phyloP scores from a whole-genome alignment of 2,797 vertebrate species.

The Enteromius paludinosus region DNA sequence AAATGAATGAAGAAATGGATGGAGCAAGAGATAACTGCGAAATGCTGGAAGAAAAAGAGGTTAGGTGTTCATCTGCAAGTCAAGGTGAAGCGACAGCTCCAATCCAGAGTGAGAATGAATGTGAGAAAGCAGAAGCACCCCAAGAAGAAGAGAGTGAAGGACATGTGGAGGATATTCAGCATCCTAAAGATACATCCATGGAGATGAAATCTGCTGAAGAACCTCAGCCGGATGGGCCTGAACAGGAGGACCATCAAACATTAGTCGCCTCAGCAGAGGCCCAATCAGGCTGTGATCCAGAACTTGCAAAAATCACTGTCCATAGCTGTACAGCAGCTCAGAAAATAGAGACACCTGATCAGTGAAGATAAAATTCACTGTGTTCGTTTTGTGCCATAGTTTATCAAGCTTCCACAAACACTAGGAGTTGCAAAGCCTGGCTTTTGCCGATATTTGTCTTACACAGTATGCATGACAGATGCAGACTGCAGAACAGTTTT shows the following conservation, averaged over 20 bases:
- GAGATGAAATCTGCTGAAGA: slow-evolving; percentile 36
- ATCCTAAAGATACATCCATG: background rate
- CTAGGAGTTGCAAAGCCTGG: slow-evolving; percentile 46
- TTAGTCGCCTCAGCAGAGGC: slow-evolving; percentile 26
- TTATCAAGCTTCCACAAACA: slow-evolving; percentile 54
- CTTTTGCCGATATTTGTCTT: slow-evolving; percentile 28
- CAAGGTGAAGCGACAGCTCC: slow-evolving; percentile 55
- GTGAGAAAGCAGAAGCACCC: slow-evolving; percentile 18
- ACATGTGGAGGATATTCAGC: slow-evolving; percentile 1
- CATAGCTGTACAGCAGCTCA: slow-evolving; percentile 37
- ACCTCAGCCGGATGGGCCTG: slow-evolving; percentile 21
- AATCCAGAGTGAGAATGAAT: slow-evolving; percentile 72
- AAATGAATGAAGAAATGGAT: slow-evolving; percentile 65
- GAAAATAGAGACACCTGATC: slow-evolving; percentile 26
- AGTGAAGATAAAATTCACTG: slow-evolving; percentile 35
- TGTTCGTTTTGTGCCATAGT: slow-evolving; percentile 56
- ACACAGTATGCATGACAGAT: slow-evolving; percentile 22
- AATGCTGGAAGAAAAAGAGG: slow-evolving; percentile 73
- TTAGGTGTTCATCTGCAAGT: slow-evolving; percentile 58
- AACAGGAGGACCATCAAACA: slow-evolving; percentile 18
- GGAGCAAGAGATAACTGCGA: slow-evolving; percentile 67
- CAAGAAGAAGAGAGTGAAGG: slow-evolving; percentile 14
- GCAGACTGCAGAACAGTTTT: slow-evolving; percentile 45
- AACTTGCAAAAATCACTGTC: slow-evolving; percentile 41
- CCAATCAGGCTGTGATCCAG: slow-evolving; percentile 21